Percentiles rank a stretch among this genome's conserved stretches.
Conservation (phyloP, 1,140 invertebrate species). For the Zeugodacus cucurbitae region DNA sequence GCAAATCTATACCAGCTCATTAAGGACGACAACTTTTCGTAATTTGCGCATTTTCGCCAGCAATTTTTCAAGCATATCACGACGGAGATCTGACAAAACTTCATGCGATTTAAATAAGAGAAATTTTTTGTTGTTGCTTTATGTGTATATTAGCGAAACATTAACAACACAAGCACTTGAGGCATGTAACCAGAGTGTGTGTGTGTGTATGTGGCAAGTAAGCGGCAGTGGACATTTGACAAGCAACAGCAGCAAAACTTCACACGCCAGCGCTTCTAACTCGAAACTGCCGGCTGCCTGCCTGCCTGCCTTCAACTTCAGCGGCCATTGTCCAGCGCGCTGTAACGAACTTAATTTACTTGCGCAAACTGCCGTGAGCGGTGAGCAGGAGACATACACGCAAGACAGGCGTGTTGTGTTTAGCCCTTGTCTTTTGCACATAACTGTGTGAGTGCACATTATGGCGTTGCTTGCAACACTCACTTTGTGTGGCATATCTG, state of each 20-base stretch:
- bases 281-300: background rate
- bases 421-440: background rate
- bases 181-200: background rate
- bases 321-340: constrained; percentile 22
- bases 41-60: background rate
- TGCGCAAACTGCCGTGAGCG: background rate
- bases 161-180: background rate
- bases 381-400: background rate
- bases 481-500: background rate
- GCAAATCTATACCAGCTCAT: background rate
- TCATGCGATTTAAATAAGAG: background rate
- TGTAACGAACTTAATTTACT: constrained; percentile 28
- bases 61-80: background rate
- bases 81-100: background rate
- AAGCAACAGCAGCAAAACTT: background rate
- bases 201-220: background rate
- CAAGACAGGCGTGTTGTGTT: background rate
- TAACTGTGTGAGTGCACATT: background rate
- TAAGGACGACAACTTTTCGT: background rate
- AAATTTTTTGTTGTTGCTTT: background rate
- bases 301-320: background rate
- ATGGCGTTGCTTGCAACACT: constrained; percentile 9
- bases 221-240: background rate
- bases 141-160: background rate
- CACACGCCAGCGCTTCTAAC: background rate